Evolutionary conservation across 2,888 invertebrate genomes (phyloP), one percentile per base, ranked within the genome.

Genomic region (Tinea semifulvella): DNA sequence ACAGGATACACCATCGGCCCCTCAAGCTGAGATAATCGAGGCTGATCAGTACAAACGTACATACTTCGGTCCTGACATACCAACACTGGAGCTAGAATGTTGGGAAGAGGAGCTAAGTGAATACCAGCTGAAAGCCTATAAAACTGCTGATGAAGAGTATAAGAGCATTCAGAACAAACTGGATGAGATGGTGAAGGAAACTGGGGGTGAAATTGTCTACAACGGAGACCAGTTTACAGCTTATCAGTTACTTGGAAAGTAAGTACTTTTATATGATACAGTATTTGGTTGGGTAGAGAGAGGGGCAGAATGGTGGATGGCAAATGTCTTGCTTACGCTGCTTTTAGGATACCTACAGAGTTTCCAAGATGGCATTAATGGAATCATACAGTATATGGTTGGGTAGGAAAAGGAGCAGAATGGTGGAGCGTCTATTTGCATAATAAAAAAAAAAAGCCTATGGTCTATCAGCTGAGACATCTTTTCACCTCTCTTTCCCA

Each of bases 91-190:
- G 47, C 76, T 92, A 59, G 90, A 90, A 53, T 89, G 88, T 58
- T 87, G 85, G 82, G 85, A 88, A 26, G 92, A 92, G 48, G 88
- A 88, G 35, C 69, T 91, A 0, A 85, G 87, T 0, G 84, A 87
- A 43, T 83, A 77, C 1, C 91, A 91, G 61, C 60, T 85, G 13
- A 82, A 84, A 36, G 84, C 84, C 0, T 85, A 84, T 52, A 84
- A 85, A 50, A 83, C 84, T 63, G 84, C 86, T 6, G 84, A 88
- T 50, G 84, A 85, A 48, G 90, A 91, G 56, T 88, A 88, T 53
- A 84, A 85, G 56, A 86, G 84, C 47, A 83, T 89, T 40, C 85
- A 85, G 51, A 80, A 68, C 49, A 85, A 85, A 48, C 60, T 89
- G 0, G 85, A 87, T 56, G 79, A 82, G 8, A 73, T 86, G 53